Evolutionary conservation across 2,888 invertebrate species (phyloP), one percentile per base, ranked within the genome.

Genomic region (Calliopum simillimum): DNA sequence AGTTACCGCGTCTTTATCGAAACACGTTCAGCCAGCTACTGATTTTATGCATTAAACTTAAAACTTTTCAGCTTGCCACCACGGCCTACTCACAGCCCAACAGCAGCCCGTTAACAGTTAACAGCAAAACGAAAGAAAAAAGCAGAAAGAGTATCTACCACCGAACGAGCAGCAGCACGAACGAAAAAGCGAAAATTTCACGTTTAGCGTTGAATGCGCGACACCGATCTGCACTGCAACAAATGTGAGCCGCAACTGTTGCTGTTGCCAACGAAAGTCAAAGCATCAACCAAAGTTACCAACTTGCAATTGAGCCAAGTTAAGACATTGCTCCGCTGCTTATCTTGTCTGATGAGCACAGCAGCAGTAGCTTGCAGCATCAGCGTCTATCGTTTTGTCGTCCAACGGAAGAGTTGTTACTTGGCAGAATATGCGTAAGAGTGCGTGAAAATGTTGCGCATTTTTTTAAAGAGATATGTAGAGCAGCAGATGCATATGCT

Each of bases 181-280:
- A 19, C 53, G 53, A 16, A 11, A 53, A 53, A 14, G 55, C 55
- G 21, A 51, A 16, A 51, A 51, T 21, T 33, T 33, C 33, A 33
- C 33, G 33, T 33, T 33, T 33, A 33, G 14, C 23, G 46, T 61
- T 8, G 46, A 61, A 61, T 43, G 43, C 41, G 59, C 41, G 63
- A 21, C 55, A 23, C 55, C 44, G 33, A 44, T 55, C 67, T 49
- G 59, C 58, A 59, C 67, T 67, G 67, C 67, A 49, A 49, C 59
- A 67, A 67, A 58, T 67, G 59, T 67, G 41, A 59, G 67, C 59
- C 58, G 67, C 59, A 67, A 67, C 67, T 67, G 59, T 49, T 14
- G 41, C 59, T 44, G 49, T 33, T 49, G 59, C 14, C 58, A 59
- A 51, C 41, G 44, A 21, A 49, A 33, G 49, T 49, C 59, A 59